Evolutionary conservation across 30 jellyfish, hydroid and myxozoan genomes (phyloP).

Genomic region (Hydractinia symbiolongicarpus): DNA sequence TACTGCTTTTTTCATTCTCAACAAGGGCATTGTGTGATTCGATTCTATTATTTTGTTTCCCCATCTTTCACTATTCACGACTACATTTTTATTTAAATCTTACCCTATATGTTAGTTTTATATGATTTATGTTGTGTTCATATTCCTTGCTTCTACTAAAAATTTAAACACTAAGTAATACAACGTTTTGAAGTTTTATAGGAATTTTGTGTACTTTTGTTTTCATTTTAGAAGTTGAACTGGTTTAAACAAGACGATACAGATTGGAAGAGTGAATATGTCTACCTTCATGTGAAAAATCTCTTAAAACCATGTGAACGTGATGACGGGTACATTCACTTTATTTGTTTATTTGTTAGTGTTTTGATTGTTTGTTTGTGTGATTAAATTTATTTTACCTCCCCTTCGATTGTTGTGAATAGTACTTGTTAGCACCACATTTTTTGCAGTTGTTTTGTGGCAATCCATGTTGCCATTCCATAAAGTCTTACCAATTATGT

Average conservation of each 20-base stretch:
- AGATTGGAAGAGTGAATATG: constrained; percentile 10
- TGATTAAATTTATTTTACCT: background rate
- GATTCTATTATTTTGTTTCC: too few relatives aligned
- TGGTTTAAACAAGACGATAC: constrained; percentile 22
- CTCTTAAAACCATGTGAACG: background rate
- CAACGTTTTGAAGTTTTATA: too few relatives aligned
- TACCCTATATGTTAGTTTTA: too few relatives aligned
- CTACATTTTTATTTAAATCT: too few relatives aligned
- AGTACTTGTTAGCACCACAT: too few relatives aligned
- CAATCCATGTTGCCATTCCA: too few relatives aligned
- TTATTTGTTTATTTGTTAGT: background rate
- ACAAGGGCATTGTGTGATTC: too few relatives aligned
- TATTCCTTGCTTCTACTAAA: background rate
- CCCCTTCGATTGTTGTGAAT: background rate
- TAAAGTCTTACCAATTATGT: too few relatives aligned
- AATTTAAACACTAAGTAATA: background rate
- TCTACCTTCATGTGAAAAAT: constrained; percentile 13
- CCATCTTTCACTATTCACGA: too few relatives aligned
- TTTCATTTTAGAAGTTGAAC: background rate
- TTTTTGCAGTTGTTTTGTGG: too few relatives aligned
- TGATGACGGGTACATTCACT: background rate
- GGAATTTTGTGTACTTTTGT: background rate
- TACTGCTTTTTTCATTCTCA: too few relatives aligned
- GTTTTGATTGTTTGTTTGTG: too few relatives aligned
- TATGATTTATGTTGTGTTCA: background rate